Evolutionary conservation across 1,140 invertebrate species (phyloP), one percentile per base, ranked within the genome.

Genomic region (Sycophaga agraensis): DNA sequence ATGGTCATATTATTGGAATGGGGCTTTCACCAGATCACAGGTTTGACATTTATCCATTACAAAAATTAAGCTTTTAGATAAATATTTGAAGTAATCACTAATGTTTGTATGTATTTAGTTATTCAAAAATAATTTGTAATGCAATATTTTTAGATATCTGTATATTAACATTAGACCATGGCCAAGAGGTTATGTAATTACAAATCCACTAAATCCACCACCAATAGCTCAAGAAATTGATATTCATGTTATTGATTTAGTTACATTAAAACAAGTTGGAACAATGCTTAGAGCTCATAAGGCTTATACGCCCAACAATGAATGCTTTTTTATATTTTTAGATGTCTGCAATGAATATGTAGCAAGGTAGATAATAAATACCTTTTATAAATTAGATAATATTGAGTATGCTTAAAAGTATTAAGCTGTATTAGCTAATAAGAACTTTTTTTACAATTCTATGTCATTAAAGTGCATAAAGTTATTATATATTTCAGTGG

Each of bases 221-320:
- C 91, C 91, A 0, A 92, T 94, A 68, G 91, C 92, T n/a, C 90
- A 93, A 79, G 91, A 94, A 82, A 94, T 94, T 56, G 92, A 95
- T 72, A 91, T 94, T 66, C 91, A 93, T 70, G 91, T 94, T 1
- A 94, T 94, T 66, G 92, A 94, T 80, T 78, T 94, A 59, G 84
- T 86, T 34, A 91, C 88, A 0, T 81, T 94, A 26, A 87, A 89
- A 71, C 84, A 89, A 79, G 88, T 94, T 16, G 92, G 91, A 4
- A 91, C 86, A 40, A 92, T 94, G 88, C 72, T 92, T n/a, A 82
- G 89, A 56, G 84, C 91, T 12, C 92, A 94, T 73, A 91, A 90
- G 76, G 91, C 91, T 2, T 95, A 91, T 70, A 94, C 92, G 5
- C 87, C 91, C 6, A 92, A 92, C 73, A 91, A 91, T 57, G 91